Conservation (phyloP, 2,888 invertebrate genomes). For the Palloptera scutellata region DNA sequence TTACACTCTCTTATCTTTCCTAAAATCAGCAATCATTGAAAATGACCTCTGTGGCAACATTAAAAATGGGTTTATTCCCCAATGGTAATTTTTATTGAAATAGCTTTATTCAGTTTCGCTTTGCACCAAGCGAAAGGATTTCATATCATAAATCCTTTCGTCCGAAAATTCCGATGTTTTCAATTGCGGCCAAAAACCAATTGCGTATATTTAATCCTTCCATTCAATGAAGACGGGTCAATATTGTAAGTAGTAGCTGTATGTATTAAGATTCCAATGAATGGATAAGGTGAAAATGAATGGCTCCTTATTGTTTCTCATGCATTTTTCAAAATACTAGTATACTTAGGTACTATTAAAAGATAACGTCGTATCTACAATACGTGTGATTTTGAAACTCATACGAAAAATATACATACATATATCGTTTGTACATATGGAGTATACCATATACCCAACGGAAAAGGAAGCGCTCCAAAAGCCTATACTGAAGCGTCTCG, state of each 20-base stretch:
- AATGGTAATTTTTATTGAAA: constrained; percentile 45
- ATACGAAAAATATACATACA: constrained; percentile 5
- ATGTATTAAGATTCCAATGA: constrained; percentile 51
- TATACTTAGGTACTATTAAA: constrained; percentile 20
- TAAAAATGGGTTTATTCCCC: constrained; percentile 39
- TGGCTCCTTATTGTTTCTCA: not conserved
- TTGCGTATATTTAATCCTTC: constrained; percentile 41
- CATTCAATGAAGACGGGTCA: constrained; percentile 21
- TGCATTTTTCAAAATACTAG: no score
- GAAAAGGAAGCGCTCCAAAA: no score
- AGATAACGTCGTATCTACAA: constrained; percentile 15
- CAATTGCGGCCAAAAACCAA: constrained; percentile 26
- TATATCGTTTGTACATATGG: no score
- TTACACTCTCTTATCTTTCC: constrained; percentile 16
- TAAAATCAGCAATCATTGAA: constrained; percentile 28
- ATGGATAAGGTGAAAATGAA: constrained; percentile 47
- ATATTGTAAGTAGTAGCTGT: constrained; percentile 51
- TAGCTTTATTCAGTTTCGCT: not conserved
- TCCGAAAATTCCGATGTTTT: not conserved
- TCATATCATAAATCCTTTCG: constrained; percentile 27
- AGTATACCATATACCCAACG: no score
- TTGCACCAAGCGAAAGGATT: constrained; percentile 19
- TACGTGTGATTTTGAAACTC: constrained; percentile 31
- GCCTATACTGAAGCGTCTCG: no score
- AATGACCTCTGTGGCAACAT: constrained; percentile 16